Evolutionary conservation across 2,113 vertebrate genomes (phyloP), one percentile per base, ranked within the genome.

Genomic region (Dermatemys mawii): DNA sequence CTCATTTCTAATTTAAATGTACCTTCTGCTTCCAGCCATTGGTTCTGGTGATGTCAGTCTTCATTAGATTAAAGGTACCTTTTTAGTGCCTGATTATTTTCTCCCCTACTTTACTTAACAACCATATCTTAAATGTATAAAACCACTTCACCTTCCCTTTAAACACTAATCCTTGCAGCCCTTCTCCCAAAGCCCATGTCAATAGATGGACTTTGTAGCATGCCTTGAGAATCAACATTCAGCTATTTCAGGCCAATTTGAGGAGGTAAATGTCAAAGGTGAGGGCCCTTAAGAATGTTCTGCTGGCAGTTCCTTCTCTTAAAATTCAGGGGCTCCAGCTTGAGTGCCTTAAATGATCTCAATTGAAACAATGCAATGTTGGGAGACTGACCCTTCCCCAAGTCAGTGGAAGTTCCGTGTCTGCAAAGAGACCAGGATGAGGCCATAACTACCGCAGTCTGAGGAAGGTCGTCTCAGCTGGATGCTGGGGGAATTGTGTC

Each of bases 61-160:
- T 84, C 0, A 0, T 54, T 49, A 76, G 12, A 38, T 1, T 55
- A 16, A 83, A 63, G 0, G 0, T 11, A 8, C 79, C 8, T 93
- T 93, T 38, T 93, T 38, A 10, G 13, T 41, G 78, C 54, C 32
- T 49, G 70, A 22, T 22, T 10, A 53, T 1, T 12, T 85, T 94
- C 78, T 41, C 29, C 82, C 86, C 49, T 70, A 3, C 46, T 93
- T 89, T 57, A 48, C 63, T 78, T 78, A 29, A 2, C 55, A 85
- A 49, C n/a, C 1, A 0, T 2, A 5, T 84, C 38, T 78, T 70
- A 87, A 2, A 78, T 9, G 8, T 24, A 11, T 78, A 86, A 41
- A 67, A 29, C 35, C 54, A 50, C 9, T 3, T 51, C 35, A 24
- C 11, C 16, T 11, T 78, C 63, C 44, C 55, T 55, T 55, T 80